Percentiles rank a stretch among this genome's conserved stretches.
phyloP scores from a whole-genome alignment of 2,113 vertebrate species.

The Rhegmatorhina hoffmannsi region DNA sequence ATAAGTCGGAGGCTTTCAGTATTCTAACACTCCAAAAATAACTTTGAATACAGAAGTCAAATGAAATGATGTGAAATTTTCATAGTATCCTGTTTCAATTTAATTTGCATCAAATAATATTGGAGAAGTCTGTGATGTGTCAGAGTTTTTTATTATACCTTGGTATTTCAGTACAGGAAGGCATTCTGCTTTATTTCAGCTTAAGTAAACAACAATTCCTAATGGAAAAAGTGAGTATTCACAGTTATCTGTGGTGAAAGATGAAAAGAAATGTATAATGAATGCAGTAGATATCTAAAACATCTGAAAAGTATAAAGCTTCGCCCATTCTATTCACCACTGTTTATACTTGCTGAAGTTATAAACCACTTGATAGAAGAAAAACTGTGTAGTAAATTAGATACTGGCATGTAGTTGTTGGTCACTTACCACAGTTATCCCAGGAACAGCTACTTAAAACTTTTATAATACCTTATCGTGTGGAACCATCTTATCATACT shows the following conservation, averaged over 20 bases:
- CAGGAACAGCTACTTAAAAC: background rate
- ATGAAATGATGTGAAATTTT: background rate
- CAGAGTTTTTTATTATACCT: background rate
- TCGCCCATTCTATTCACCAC: background rate
- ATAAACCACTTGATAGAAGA: background rate
- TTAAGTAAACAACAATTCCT: background rate
- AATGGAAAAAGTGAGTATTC: background rate
- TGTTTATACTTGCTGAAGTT: background rate
- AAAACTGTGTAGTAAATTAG: background rate
- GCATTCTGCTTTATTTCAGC: conserved; percentile 5
- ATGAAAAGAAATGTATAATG: background rate
- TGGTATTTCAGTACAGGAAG: background rate
- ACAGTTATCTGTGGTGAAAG: background rate
- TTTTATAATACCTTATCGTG: conserved; percentile 5
- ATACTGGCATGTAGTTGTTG: background rate
- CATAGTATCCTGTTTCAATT: background rate
- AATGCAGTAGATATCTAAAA: background rate
- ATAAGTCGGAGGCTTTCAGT: background rate
- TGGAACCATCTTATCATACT: background rate
- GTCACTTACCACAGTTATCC: background rate
- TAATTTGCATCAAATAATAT: background rate
- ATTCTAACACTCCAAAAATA: background rate
- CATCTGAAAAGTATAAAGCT: conserved; percentile 24
- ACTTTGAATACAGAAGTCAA: background rate
- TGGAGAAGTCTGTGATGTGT: background rate